These are phyloP conservation scores for Tricholaema leucomelas DNA, from an alignment of 2,113 vertebrate species.

Conservation along the genomic window DNA sequence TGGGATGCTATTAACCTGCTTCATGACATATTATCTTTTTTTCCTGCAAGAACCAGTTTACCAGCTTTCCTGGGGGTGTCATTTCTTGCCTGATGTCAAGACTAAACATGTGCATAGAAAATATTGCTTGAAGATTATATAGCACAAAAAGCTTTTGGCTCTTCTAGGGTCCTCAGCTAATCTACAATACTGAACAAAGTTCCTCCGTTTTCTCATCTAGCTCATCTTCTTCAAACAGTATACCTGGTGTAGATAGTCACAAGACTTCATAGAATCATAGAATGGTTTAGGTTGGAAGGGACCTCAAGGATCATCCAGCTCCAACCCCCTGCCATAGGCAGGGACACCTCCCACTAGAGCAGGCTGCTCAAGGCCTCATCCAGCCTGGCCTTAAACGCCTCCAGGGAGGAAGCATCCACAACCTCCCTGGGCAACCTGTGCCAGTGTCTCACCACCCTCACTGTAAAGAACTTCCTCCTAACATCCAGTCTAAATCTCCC, in stretches of 20 bases:
- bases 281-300: no score
- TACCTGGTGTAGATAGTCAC: neutral
- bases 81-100: neutral
- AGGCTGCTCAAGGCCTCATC: no score
- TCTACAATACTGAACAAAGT: neutral
- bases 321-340: no score
- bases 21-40: neutral
- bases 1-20: neutral
- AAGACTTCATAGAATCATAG: no score
- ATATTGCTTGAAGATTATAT: neutral
- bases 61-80: neutral
- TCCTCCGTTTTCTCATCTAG: neutral
- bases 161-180: neutral
- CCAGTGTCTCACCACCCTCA: no score
- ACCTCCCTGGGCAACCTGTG: no score
- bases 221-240: neutral
- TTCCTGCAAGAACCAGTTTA: neutral
- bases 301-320: no score
- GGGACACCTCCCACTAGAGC: no score
- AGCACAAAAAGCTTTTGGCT: neutral
- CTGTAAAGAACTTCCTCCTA: no score
- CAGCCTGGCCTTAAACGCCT: no score
- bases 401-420: no score
- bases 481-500: no score
- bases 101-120: neutral